Conservation (phyloP, 2,113 vertebrate genomes). For the Sorex fumeus region DNA sequence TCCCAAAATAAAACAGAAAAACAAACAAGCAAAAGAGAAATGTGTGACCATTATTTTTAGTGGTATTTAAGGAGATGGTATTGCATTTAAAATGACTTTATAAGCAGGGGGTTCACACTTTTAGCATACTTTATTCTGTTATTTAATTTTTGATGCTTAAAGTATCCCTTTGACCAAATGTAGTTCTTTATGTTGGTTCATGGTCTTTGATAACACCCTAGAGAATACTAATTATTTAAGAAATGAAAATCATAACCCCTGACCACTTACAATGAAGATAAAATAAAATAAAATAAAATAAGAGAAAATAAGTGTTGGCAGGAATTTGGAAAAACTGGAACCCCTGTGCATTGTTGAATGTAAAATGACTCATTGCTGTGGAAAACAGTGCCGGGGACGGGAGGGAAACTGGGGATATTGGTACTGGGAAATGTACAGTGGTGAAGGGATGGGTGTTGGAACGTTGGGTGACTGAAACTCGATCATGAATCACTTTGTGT, state of each 20-base stretch:
- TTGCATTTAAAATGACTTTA: neutral
- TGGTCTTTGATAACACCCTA: slow-evolving; percentile 22
- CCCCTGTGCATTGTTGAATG: neutral
- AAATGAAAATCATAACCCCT: neutral
- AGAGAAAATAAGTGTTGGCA: slow-evolving; percentile 6
- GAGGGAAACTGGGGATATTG: too few relatives aligned
- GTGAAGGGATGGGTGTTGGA: too few relatives aligned
- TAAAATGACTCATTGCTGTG: neutral
- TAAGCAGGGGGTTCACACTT: neutral
- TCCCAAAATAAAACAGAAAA: too few relatives aligned
- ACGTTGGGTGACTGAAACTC: too few relatives aligned
- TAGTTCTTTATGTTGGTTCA: neutral
- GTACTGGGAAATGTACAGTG: too few relatives aligned
- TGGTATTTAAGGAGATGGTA: neutral
- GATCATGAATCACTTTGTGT: too few relatives aligned
- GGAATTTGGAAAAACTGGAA: neutral
- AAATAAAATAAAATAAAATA: neutral
- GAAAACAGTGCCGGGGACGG: neutral
- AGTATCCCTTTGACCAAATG: neutral
- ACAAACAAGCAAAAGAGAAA: too few relatives aligned
- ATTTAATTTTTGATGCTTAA: neutral
- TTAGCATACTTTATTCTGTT: neutral
- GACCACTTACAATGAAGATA: neutral
- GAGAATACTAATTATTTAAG: slow-evolving; percentile 9
- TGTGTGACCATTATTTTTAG: neutral